These are phyloP conservation scores for Mionectes olivaceus DNA, from an alignment of 2,797 vertebrate species.

Conservation along the genomic window DNA sequence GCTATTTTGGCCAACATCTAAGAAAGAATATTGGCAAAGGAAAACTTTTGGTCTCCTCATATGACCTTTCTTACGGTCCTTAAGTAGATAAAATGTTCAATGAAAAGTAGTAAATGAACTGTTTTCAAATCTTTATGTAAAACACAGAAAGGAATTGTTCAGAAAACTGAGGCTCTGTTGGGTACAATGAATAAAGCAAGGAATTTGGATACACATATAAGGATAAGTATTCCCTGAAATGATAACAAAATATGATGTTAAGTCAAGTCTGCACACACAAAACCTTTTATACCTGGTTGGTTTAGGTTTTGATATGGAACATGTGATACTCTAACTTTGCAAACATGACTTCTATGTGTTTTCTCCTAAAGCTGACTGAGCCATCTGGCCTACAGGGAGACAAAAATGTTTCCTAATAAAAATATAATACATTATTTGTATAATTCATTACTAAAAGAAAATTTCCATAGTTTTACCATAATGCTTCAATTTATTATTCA, in stretches of 20 bases:
- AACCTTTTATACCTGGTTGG: background rate
- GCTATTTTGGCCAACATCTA: background rate
- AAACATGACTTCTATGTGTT: background rate
- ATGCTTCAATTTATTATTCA: background rate
- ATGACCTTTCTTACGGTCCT: background rate
- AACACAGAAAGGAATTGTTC: background rate
- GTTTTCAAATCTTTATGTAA: background rate
- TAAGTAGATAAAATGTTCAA: background rate
- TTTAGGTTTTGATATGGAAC: background rate
- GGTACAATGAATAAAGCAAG: background rate
- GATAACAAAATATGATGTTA: background rate
- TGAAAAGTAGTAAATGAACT: background rate
- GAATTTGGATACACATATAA: background rate
- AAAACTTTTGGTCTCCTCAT: background rate
- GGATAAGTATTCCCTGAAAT: background rate
- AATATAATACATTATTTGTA: background rate
- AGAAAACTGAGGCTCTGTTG: background rate
- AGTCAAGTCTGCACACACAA: background rate
- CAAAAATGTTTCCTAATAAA: background rate
- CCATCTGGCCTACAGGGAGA: background rate
- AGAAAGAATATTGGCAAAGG: background rate
- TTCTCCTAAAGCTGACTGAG: background rate
- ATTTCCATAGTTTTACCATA: background rate
- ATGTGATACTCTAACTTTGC: background rate
- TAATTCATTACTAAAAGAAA: background rate